Percentiles rank a stretch among this genome's conserved stretches.
phyloP scores from a whole-genome alignment of 2,888 invertebrate genomes.

The Drepanosiphum platanoidis region DNA sequence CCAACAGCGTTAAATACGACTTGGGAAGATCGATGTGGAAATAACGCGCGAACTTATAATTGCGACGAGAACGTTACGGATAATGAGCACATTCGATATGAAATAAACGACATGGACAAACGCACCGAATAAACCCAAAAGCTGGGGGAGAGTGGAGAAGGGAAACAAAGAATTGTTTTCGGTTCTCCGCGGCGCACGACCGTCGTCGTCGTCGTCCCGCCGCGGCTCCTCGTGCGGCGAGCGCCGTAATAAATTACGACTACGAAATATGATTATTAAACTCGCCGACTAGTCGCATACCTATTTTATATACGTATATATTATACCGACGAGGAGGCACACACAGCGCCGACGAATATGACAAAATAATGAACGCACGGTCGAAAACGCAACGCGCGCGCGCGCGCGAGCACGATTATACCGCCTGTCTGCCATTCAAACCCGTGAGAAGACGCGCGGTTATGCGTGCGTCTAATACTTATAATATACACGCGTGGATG shows the following conservation, averaged over 20 bases:
- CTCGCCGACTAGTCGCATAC: neutral
- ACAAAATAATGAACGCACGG: slow-evolving; percentile 48
- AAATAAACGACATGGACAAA: no score
- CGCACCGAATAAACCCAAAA: neutral
- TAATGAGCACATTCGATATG: no score
- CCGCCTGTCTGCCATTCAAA: slow-evolving; percentile 15
- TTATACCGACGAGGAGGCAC: neutral
- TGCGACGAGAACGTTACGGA: no score
- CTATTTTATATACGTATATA: neutral
- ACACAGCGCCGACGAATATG: slow-evolving; percentile 23
- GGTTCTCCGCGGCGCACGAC: neutral
- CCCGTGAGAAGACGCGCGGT: neutral
- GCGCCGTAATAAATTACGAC: slow-evolving; percentile 45
- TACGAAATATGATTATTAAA: slow-evolving; percentile 2
- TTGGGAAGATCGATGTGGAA: no score
- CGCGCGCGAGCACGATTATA: slow-evolving; percentile 32
- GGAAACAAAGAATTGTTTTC: slow-evolving; percentile 19
- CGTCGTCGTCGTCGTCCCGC: neutral
- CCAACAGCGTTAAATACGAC: no score
- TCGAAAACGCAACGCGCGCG: slow-evolving; percentile 26
- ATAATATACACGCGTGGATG: neutral
- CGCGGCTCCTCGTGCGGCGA: neutral
- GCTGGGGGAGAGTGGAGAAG: no score
- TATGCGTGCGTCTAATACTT: neutral
- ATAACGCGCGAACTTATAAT: no score